These are phyloP conservation scores for Chironomus tentans DNA, from an alignment of 2,888 invertebrate genomes.

Conservation along the genomic window DNA sequence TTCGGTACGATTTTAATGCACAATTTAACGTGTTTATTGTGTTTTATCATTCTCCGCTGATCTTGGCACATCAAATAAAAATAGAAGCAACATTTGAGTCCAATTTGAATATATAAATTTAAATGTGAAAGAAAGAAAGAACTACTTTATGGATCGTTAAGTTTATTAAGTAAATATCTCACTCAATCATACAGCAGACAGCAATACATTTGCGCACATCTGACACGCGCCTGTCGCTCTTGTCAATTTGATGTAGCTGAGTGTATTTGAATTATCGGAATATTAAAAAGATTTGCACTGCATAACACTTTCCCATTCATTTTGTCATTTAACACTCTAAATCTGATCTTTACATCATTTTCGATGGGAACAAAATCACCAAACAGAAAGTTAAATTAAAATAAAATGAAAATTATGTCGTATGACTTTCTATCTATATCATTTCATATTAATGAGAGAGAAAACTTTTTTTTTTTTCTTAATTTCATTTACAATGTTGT, in stretches of 20 bases:
- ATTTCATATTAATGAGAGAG: not conserved
- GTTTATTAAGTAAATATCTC: slow-evolving; percentile 9
- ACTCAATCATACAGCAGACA: slow-evolving; percentile 4
- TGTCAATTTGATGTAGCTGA: not conserved
- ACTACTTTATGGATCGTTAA: slow-evolving; percentile 18
- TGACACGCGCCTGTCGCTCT: not conserved
- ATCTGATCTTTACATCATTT: not conserved
- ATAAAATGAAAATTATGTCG: not conserved
- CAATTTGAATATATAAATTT: too few relatives aligned
- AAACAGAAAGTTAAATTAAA: not conserved
- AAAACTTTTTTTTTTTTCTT: not conserved
- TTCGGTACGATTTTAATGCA: not conserved
- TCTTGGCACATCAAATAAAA: not conserved
- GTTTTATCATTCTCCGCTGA: not conserved
- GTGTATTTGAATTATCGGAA: not conserved
- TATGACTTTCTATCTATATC: not conserved
- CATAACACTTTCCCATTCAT: not conserved
- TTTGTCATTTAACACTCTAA: not conserved
- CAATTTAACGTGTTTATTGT: slow-evolving; percentile 4
- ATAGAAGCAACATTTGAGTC: not conserved
- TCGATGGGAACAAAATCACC: not conserved
- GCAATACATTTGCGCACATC: slow-evolving; percentile 4
- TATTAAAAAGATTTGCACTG: not conserved
- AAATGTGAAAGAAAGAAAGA: not conserved
- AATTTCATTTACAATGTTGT: not conserved